Base-by-base conservation (phyloP, 35 echinoderm and acorn worm species). In the Stichopus chloronotus region DNA sequence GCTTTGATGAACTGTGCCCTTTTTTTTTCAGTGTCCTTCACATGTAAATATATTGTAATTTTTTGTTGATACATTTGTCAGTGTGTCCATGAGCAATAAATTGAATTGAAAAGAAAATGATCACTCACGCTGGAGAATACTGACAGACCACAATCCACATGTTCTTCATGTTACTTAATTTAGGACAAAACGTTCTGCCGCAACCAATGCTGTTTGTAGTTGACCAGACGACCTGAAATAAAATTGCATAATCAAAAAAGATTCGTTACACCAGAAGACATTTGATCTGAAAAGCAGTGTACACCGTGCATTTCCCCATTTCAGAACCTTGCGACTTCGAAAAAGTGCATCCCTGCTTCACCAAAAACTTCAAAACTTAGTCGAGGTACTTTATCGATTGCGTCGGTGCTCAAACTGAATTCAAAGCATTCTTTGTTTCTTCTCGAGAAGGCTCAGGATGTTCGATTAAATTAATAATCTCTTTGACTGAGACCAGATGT, bases 81-180 rank as follows among this genome's bases (percentile, higher is more conserved):
- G 30, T 43, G 30, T 43, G 22, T 13, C 13, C 13, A 72, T 16
- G 69, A 22, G 22, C 1, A 13, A 72, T 72, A 16, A 16, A 72
- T 43, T 43, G 30, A 43, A 43, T 3, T 43, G 30, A 43, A 43
- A 43, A 0, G 30, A 43, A 84, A 61, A 21, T 4, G 25, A 16
- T 72, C 1, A 69, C 59, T 89, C 71, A 89, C 87, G 23, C 23
- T 5, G 87, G 61, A 52, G 87, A 89, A 71, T 89, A 89, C 24
- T 89, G 87, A 22, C 87, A 89, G 59, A 89, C 87, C 4, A 89
- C 59, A 59, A 89, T 89, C 19, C 60, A 89, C 87, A 72, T 89
- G 17, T 89, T 72, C 30, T 89, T 89, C 7, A 7, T 14, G 53
- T 59, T 61, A 52, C 71, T 43, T 20, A 89, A 25, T 5, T 71